Evolutionary conservation across 2,113 vertebrate genomes (phyloP), one percentile per base, ranked within the genome.

Genomic region (Tamias sibiricus): DNA sequence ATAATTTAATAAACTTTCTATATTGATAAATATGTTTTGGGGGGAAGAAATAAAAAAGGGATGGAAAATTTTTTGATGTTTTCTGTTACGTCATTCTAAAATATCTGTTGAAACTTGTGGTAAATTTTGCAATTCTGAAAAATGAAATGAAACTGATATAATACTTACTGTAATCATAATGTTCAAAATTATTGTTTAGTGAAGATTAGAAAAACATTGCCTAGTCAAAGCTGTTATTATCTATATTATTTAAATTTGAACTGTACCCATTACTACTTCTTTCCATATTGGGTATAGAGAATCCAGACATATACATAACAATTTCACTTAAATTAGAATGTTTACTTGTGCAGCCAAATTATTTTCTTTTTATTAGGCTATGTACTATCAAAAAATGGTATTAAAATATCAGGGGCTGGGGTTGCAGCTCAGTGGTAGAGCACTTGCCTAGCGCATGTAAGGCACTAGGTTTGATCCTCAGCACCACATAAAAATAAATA

Each of bases 141-240:
- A 74, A 20, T 83, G 94, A 97, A 97, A 69, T 96, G 91, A 97
- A 96, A 97, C 81, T 80, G 17, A 22, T 75, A 94, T 26, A 52
- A 86, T 26, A 40, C 14, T 44, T 92, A 81, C 28, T 52, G 10
- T 7, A 92, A 62, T 26, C 19, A 44, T 35, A 77, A 44, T 59
- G 44, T n/a, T 59, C 22, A 85, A 90, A 94, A 85, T 7, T 64
- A 76, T 57, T 49, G 0, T 49, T 71, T 95, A 76, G 6, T 72
- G 12, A 95, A 92, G 79, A 85, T 24, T 90, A 16, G 8, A 87
- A 66, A 11, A 87, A 92, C 0, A 76, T 17, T 84, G 44, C 14
- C 26, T 81, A 83, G 10, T 83, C 40, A 69, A 87, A 94, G 37
- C 8, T 89, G 1, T 62, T 90, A 68, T 57, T 20, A 88, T 37